Evolutionary conservation across 2,888 invertebrate species (phyloP).

Genomic region (Eupithecia dodoneata): DNA sequence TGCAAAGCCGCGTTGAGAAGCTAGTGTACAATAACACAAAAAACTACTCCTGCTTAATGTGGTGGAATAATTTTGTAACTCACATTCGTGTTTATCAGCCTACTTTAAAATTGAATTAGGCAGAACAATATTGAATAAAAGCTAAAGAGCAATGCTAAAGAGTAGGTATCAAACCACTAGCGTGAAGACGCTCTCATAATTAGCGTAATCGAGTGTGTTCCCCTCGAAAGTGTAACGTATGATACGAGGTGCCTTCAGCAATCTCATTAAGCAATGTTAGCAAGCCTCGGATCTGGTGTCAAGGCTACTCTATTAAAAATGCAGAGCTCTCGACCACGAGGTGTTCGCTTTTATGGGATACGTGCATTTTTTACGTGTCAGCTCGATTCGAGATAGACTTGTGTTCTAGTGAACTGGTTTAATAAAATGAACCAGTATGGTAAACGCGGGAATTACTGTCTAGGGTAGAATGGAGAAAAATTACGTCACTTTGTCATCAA

Average conservation of each 20-base stretch:
- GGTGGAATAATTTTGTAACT: background rate
- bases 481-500: too few species aligned
- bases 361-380: constrained; percentile 53
- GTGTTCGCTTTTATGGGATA: constrained; percentile 53
- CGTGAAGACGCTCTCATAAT: constrained; percentile 19
- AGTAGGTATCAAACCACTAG: background rate
- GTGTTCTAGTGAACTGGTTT: constrained; percentile 12
- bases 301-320: constrained; percentile 61
- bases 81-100: background rate
- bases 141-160: background rate
- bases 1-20: background rate
- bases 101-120: background rate
- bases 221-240: constrained; percentile 46
- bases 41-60: background rate
- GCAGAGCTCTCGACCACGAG: constrained; percentile 52
- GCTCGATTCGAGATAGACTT: constrained; percentile 30
- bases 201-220: constrained; percentile 46
- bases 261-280: constrained; percentile 53
- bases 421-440: background rate
- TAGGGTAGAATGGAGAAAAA: too few species aligned
- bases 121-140: background rate
- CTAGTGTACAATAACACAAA: background rate
- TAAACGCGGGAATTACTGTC: too few species aligned
- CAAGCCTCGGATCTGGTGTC: constrained; percentile 53
- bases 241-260: constrained; percentile 33